A percentile compares a stretch with the other conserved stretches of the same genome.
Conservation (phyloP, 2,113 vertebrate genomes). For the Grammomys dolichurus region DNA sequence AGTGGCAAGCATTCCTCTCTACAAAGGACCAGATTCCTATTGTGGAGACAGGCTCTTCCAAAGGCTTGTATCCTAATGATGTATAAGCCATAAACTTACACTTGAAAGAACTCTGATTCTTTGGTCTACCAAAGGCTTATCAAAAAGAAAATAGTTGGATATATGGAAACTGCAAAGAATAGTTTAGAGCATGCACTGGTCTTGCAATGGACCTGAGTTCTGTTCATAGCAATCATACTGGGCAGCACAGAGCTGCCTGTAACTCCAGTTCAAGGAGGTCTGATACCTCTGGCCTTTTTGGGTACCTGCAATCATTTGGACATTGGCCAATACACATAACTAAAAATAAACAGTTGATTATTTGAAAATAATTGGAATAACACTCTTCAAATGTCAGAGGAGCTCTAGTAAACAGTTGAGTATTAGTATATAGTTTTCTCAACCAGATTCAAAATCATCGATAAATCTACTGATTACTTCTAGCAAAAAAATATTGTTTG, state of each 20-base stretch:
- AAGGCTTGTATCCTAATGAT: not conserved
- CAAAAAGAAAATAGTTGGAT: slow-evolving; percentile 32
- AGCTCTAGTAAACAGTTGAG: not conserved
- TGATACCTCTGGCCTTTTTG: not conserved
- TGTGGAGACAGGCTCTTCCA: not conserved
- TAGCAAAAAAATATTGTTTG: slow-evolving; percentile 40
- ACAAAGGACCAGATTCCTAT: slow-evolving; percentile 26
- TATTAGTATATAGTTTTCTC: not conserved
- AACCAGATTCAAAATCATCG: slow-evolving; percentile 23
- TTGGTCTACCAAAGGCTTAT: slow-evolving; percentile 52
- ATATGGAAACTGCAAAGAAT: not conserved
- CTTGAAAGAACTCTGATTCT: slow-evolving; percentile 28
- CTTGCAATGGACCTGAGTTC: not conserved
- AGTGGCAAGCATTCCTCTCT: not conserved
- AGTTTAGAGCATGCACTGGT: not conserved
- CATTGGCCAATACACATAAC: not conserved
- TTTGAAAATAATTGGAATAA: not conserved
- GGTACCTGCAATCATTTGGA: not conserved
- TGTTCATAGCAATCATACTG: not conserved
- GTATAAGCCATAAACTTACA: not conserved
- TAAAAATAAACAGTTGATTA: not conserved
- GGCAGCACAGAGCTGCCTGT: not conserved
- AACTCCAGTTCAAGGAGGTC: not conserved
- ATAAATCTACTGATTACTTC: slow-evolving; percentile 27
- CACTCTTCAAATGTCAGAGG: slow-evolving; percentile 30